These are phyloP conservation scores for Lutjanus argentimaculatus DNA, from an alignment of 2,797 vertebrate genomes.

Conservation along the genomic window DNA sequence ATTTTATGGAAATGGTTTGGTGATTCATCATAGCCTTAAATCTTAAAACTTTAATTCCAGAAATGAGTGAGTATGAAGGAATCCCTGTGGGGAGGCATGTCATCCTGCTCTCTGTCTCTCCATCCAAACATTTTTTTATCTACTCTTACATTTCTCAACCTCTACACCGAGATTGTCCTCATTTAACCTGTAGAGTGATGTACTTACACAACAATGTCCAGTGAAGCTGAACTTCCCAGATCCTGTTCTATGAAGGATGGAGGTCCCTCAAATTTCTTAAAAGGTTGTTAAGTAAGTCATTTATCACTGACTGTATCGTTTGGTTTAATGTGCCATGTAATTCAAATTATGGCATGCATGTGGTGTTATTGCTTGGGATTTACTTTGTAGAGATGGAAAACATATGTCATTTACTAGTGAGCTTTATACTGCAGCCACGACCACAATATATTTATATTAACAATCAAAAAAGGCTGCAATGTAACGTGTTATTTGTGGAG, in stretches of 20 bases:
- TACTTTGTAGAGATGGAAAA: constrained; percentile 5
- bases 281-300: neutral
- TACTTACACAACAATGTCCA: constrained; percentile 12
- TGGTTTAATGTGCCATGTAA: neutral
- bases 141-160: constrained; percentile 1
- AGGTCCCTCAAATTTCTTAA: neutral
- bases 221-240: constrained; percentile 10
- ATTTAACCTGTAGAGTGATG: constrained; percentile 10
- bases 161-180: neutral
- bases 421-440: neutral
- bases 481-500: neutral
- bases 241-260: neutral
- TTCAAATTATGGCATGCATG: neutral
- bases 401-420: constrained; percentile 11
- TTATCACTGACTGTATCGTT: no score
- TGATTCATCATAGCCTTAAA: constrained; percentile 11
- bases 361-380: constrained; percentile 7
- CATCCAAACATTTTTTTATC: neutral
- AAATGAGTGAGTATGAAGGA: neutral
- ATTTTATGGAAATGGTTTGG: constrained; percentile 2
- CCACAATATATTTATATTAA: neutral
- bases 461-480: neutral
- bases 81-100: neutral
- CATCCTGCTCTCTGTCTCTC: neutral
- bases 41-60: constrained; percentile 4